These are phyloP conservation scores for Chaetura pelagica DNA, from an alignment of 2,113 vertebrate genomes.

Conservation along the genomic window DNA sequence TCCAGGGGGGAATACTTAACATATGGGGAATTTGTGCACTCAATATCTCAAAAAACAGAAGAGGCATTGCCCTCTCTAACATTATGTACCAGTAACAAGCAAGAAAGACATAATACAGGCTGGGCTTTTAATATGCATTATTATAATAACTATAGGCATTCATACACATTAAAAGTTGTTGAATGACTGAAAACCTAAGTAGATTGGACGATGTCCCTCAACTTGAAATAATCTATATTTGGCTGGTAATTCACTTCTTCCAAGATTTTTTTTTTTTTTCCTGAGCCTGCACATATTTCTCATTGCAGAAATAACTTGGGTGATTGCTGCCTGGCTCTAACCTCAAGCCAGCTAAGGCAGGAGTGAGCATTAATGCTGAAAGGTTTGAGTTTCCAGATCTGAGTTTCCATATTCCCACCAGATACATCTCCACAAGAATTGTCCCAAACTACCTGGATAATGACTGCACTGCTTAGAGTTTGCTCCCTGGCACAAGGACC, in stretches of 20 bases:
- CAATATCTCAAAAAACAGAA: neutral
- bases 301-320: conserved; percentile 48
- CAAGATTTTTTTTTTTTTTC: conserved; percentile 22
- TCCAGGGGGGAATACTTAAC: neutral
- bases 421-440: neutral
- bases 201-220: conserved; percentile 25
- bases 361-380: neutral
- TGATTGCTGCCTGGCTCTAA: conserved; percentile 19
- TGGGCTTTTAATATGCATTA: neutral
- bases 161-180: conserved; percentile 16
- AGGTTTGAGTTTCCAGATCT: neutral
- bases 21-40: neutral
- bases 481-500: neutral
- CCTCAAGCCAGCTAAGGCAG: neutral
- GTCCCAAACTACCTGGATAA: neutral
- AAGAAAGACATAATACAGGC: neutral
- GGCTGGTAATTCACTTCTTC: conserved; percentile 36
- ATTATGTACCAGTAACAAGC: neutral
- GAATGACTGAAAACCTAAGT: conserved; percentile 30
- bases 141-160: conserved; percentile 24
- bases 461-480: neutral
- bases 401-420: neutral
- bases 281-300: conserved; percentile 56
- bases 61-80: neutral
- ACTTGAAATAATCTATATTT: conserved; percentile 55